Conservation (phyloP, 2,113 vertebrate genomes). For the Lasiurus cinereus region DNA sequence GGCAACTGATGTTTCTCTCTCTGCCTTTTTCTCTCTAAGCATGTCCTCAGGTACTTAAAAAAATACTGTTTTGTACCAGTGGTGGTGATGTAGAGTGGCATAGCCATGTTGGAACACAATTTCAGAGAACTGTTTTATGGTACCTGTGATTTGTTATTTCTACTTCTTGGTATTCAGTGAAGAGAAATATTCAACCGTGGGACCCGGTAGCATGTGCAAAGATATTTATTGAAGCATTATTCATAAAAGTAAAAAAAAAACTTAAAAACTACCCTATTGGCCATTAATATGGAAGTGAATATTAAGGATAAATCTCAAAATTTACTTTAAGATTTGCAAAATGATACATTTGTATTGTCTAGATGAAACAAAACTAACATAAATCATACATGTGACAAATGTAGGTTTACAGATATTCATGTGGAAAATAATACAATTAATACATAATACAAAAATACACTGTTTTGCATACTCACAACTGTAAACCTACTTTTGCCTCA, state of each 20-base stretch:
- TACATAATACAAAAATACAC: background rate
- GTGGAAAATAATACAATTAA: background rate
- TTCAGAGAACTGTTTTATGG: background rate
- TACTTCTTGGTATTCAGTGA: background rate
- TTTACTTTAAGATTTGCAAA: background rate
- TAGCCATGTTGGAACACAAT: background rate
- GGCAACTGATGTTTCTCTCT: background rate
- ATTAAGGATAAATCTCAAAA: background rate
- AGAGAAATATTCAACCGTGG: background rate
- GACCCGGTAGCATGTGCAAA: background rate
- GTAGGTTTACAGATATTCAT: background rate
- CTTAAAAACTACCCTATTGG: background rate
- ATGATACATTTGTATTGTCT: background rate
- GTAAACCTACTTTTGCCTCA: background rate
- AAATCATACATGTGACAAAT: background rate
- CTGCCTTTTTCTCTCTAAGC: background rate
- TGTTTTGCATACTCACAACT: background rate
- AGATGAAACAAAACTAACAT: background rate
- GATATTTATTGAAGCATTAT: background rate
- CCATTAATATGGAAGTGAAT: background rate
- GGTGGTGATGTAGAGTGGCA: background rate
- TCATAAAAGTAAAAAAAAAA: constrained; percentile 25
- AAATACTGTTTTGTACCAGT: background rate
- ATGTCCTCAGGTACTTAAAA: background rate
- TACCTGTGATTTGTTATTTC: background rate